These are phyloP conservation scores for Hemichromis elongatus DNA, from an alignment of 2,113 vertebrate species.

Conservation along the genomic window DNA sequence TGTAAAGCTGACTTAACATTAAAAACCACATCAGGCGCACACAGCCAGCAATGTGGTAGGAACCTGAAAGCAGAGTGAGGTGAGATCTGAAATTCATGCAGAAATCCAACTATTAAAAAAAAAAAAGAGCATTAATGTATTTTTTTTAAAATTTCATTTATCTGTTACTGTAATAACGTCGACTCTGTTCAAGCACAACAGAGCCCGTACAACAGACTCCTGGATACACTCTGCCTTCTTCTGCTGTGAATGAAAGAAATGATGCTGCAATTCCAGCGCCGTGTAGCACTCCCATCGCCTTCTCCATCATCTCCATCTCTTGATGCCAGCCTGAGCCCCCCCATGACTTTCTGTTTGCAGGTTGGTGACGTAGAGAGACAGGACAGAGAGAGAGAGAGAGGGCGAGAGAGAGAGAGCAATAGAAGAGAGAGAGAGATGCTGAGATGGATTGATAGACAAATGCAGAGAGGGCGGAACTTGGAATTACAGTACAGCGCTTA, in stretches of 20 bases:
- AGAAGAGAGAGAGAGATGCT: not conserved
- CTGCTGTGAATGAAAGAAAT: conserved; percentile 12
- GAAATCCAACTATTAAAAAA: not conserved
- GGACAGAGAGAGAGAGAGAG: conserved; percentile 28
- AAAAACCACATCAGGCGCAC: not conserved
- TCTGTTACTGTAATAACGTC: not conserved
- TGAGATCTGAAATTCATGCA: not conserved
- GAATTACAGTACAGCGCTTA: conserved; percentile 60
- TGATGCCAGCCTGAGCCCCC: conserved; percentile 40
- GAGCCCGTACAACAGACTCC: not conserved
- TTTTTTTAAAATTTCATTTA: not conserved
- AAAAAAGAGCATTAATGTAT: not conserved
- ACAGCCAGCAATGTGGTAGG: not conserved
- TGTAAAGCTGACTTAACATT: not conserved
- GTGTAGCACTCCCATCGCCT: conserved; percentile 42
- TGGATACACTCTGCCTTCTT: not conserved
- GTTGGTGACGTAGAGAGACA: conserved; percentile 68
- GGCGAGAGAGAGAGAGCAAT: not conserved
- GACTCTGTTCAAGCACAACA: not conserved
- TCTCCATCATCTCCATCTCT: conserved; percentile 60
- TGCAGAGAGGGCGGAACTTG: conserved; percentile 70
- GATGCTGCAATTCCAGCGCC: conserved; percentile 43
- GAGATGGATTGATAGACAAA: conserved; percentile 72
- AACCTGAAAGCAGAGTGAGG: not conserved
- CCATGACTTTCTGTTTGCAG: conserved; percentile 66